Conservation (phyloP, 2,888 invertebrate genomes). For the Hecatera dysodea region DNA sequence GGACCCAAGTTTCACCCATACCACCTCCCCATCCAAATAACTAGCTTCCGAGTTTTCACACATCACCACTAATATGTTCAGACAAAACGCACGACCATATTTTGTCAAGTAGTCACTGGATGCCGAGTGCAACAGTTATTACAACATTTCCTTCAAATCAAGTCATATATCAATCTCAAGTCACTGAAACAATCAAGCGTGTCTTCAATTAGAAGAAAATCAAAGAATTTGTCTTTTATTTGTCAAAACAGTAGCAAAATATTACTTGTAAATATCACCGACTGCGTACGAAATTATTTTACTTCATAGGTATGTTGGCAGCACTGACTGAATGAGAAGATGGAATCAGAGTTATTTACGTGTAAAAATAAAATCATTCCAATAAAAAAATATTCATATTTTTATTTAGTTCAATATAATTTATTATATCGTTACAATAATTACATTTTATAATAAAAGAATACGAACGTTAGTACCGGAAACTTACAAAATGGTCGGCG, state of each 20-base stretch:
- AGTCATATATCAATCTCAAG: constrained; percentile 64
- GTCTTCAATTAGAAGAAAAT: constrained; percentile 63
- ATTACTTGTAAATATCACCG: constrained; percentile 90
- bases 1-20: constrained; percentile 95
- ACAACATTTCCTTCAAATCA: constrained; percentile 76
- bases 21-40: constrained; percentile 94
- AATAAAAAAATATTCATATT: background rate
- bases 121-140: constrained; percentile 82
- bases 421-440: background rate
- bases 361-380: background rate
- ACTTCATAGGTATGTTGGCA: constrained; percentile 78
- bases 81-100: constrained; percentile 88
- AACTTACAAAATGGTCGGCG: constrained; percentile 79
- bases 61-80: constrained; percentile 90
- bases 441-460: constrained; percentile 6
- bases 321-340: constrained; percentile 70
- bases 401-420: background rate
- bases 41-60: constrained; percentile 93
- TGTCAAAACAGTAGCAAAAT: constrained; percentile 89
- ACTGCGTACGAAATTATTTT: constrained; percentile 89
- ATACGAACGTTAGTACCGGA: constrained; percentile 73
- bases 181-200: constrained; percentile 66
- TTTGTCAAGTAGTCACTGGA: constrained; percentile 82
- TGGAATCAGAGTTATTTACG: constrained; percentile 10
- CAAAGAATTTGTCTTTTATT: constrained; percentile 74